Conservation (phyloP, 1,140 invertebrate species). For the Ectropis grisescens region DNA sequence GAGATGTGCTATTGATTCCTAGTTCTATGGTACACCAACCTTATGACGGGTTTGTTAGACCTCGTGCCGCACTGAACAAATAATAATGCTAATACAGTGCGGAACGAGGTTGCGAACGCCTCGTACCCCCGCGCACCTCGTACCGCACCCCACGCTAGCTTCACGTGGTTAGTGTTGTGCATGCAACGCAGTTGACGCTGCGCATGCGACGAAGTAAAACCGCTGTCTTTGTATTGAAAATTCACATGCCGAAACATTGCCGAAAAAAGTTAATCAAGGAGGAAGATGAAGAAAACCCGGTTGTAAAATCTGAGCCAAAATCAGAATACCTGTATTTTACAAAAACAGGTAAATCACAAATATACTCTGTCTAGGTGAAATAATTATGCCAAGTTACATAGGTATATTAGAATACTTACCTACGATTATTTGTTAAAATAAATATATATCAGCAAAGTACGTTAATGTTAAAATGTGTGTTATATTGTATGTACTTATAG, state of each 20-base stretch:
- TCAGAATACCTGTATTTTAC: neutral
- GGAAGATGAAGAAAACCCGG: neutral
- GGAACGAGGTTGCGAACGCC: conserved; percentile 8
- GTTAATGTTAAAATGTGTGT: no score
- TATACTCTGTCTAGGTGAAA: neutral
- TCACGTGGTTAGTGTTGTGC: conserved; percentile 8
- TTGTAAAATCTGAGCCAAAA: neutral
- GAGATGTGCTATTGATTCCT: conserved; percentile 4
- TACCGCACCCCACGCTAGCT: conserved; percentile 11
- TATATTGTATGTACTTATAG: no score
- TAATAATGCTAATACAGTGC: conserved; percentile 9
- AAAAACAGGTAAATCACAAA: neutral
- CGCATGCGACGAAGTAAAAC: neutral
- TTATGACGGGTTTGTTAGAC: no score
- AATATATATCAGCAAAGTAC: no score
- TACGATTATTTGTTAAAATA: no score
- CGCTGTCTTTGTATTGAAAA: no score
- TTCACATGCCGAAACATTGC: neutral
- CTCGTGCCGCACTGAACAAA: conserved; percentile 9
- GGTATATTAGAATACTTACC: no score
- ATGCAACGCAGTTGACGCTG: neutral
- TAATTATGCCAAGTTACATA: no score
- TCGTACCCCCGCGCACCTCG: conserved; percentile 8
- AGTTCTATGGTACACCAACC: conserved; percentile 5
- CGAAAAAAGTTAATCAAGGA: neutral